phyloP scores from a whole-genome alignment of 2,797 vertebrate genomes.

The Leptoclinus maculatus region DNA sequence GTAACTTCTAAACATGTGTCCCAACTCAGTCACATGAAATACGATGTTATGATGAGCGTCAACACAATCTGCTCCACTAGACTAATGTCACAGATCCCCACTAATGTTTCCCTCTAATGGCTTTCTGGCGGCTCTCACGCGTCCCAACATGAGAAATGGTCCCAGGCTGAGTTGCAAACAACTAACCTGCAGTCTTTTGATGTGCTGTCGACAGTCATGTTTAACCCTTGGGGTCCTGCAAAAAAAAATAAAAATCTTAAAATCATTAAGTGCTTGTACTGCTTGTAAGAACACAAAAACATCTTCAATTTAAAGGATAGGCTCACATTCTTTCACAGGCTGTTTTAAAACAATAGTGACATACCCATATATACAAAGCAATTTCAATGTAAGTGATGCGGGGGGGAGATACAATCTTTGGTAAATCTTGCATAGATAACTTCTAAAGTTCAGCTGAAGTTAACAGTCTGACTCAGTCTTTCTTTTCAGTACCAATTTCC shows the following conservation, averaged over 20 bases:
- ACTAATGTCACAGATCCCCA: conserved; percentile 7
- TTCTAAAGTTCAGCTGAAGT: not conserved
- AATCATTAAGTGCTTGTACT: not conserved
- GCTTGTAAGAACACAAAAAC: not conserved
- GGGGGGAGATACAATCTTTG: not conserved
- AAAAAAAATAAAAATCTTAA: not conserved
- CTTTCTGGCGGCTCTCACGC: conserved; percentile 10
- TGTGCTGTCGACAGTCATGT: not conserved
- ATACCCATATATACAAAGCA: not conserved
- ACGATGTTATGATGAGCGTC: conserved; percentile 21
- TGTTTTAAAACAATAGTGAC: not conserved
- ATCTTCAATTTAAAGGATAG: not conserved
- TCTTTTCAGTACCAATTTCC: not conserved
- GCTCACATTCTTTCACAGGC: not conserved
- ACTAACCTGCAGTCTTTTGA: not conserved
- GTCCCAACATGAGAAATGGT: conserved; percentile 14
- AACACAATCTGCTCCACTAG: conserved; percentile 13
- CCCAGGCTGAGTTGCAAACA: conserved; percentile 15
- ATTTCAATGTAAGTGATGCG: not conserved
- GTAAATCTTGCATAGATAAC: not conserved
- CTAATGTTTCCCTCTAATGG: conserved; percentile 26
- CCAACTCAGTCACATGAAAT: conserved; percentile 20
- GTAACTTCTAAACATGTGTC: conserved; percentile 8
- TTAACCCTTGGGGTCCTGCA: no score
- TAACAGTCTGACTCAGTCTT: not conserved